phyloP scores from a whole-genome alignment of 2,888 invertebrate species.

The Meghimatium bilineatum region DNA sequence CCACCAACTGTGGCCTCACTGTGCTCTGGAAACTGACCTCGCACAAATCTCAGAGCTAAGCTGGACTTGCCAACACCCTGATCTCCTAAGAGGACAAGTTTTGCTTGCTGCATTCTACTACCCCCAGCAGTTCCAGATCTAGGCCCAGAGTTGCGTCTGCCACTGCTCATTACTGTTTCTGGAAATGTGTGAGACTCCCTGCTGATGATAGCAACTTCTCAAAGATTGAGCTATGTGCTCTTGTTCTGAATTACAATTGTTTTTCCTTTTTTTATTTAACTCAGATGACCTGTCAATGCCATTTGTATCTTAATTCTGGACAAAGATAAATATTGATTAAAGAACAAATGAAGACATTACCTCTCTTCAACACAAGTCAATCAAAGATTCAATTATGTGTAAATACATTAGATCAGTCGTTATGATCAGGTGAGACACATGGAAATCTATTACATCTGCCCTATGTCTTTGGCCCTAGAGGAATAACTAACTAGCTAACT shows the following conservation, averaged over 20 bases:
- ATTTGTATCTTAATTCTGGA: neutral
- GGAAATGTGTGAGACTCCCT: neutral
- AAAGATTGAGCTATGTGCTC: neutral
- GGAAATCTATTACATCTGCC: no score
- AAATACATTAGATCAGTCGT: no score
- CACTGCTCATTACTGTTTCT: slow-evolving; percentile 30
- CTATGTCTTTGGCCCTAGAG: no score
- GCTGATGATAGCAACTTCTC: neutral
- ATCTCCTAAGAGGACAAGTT: slow-evolving; percentile 98
- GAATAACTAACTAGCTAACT: no score
- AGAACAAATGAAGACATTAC: no score
- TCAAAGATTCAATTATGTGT: no score
- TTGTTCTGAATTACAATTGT: neutral
- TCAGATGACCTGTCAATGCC: neutral
- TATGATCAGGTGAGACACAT: no score
- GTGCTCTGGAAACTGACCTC: slow-evolving; percentile 90
- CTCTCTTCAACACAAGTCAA: no score
- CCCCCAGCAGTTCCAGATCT: slow-evolving; percentile 14
- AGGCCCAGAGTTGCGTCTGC: slow-evolving; percentile 14
- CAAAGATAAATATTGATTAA: neutral
- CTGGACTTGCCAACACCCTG: slow-evolving; percentile 99
- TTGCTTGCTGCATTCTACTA: slow-evolving; percentile 92
- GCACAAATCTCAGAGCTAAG: slow-evolving; percentile 98
- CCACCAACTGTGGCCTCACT: slow-evolving; percentile 86
- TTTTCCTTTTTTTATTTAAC: neutral